Conservation (phyloP, 53 echinoderm and acorn worm genomes). For the Mesocentrotus franciscanus region DNA sequence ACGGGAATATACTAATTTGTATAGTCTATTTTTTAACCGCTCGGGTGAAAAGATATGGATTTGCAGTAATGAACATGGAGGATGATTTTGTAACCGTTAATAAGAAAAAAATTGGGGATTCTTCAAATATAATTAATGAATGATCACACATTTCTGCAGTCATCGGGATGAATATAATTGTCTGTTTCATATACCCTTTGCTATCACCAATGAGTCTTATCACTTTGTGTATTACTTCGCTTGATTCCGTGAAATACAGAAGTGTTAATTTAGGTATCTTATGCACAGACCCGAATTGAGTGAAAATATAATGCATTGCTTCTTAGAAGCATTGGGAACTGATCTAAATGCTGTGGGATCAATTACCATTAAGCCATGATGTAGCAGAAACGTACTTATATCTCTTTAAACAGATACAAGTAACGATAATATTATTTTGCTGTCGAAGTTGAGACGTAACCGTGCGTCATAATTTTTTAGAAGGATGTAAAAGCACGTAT, state of each 20-base stretch:
- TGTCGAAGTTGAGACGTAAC: background rate
- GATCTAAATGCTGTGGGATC: background rate
- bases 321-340: background rate
- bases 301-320: background rate
- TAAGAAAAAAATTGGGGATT: too few relatives aligned
- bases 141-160: background rate
- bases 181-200: background rate
- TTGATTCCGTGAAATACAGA: background rate
- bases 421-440: constrained; percentile 24
- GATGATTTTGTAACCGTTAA: too few relatives aligned
- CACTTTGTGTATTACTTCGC: background rate
- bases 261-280: background rate
- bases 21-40: too few relatives aligned
- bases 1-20: background rate
- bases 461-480: background rate
- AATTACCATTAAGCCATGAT: background rate
- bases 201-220: background rate
- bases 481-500: background rate
- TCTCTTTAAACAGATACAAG: background rate
- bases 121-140: background rate
- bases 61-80: too few relatives aligned
- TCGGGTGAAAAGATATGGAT: too few relatives aligned
- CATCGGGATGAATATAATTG: background rate
- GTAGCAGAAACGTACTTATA: background rate
- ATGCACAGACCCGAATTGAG: background rate